These are phyloP conservation scores for Hymenopus coronatus DNA, from an alignment of 2,888 invertebrate species.

Conservation along the genomic window DNA sequence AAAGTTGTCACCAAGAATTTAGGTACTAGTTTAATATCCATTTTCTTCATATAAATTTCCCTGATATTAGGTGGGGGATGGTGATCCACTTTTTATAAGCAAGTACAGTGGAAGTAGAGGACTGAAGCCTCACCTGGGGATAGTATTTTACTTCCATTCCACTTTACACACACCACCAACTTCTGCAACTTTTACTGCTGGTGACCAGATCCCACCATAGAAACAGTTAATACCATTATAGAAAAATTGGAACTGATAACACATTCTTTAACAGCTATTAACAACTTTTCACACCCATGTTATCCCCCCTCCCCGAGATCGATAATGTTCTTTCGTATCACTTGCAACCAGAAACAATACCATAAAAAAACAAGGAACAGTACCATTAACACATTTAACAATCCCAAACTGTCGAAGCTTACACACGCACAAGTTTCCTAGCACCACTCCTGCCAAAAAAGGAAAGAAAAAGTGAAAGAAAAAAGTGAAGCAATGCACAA, in stretches of 20 bases:
- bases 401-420: not conserved
- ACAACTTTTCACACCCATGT: not conserved
- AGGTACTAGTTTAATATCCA: not conserved
- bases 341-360: slow-evolving; percentile 12
- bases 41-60: not conserved
- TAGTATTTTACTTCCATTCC: not conserved
- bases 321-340: not conserved
- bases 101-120: not conserved
- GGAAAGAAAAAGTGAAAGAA: not conserved
- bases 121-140: not conserved
- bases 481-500: not conserved
- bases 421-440: not conserved
- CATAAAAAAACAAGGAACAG: slow-evolving; percentile 10
- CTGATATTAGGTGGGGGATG: not conserved
- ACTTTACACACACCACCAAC: not conserved
- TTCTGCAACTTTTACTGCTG: not conserved
- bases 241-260: not conserved
- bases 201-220: not conserved
- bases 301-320: slow-evolving; percentile 8
- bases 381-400: not conserved
- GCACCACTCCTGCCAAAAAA: not conserved
- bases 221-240: not conserved
- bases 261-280: not conserved
- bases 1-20: slow-evolving; percentile 9
- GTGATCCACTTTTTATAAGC: not conserved